Percentiles rank a stretch among this genome's conserved stretches.
phyloP scores from a whole-genome alignment of 2,888 invertebrate genomes.

The Fabriciana adippe region DNA sequence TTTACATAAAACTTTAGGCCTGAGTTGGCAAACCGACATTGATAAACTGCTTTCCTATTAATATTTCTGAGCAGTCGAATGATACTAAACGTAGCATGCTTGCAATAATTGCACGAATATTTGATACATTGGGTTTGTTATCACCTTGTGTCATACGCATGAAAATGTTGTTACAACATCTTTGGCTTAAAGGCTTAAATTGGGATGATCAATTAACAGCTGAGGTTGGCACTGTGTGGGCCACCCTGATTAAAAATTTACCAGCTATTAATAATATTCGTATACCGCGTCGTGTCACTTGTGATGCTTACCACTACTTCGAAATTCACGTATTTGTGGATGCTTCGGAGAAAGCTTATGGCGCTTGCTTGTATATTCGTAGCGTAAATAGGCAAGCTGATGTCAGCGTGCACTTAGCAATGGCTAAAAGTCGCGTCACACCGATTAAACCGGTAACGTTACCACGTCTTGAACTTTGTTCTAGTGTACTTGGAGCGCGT shows the following conservation, averaged over 20 bases:
- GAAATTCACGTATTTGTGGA: slow-evolving; percentile 21
- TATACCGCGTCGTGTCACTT: slow-evolving; percentile 4
- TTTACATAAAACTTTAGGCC: not conserved
- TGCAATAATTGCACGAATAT: not conserved
- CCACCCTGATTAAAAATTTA: not conserved
- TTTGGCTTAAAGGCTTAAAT: slow-evolving; percentile 1
- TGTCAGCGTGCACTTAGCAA: slow-evolving; percentile 1
- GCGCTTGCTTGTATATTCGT: slow-evolving; percentile 9
- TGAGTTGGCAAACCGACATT: not conserved
- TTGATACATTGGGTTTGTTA: slow-evolving; percentile 8
- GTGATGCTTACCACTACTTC: not conserved
- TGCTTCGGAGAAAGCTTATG: slow-evolving; percentile 10
- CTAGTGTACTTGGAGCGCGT: not conserved
- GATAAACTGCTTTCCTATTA: slow-evolving; percentile 8
- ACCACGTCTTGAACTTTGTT: slow-evolving; percentile 10
- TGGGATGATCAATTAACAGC: slow-evolving; percentile 3
- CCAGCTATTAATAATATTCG: not conserved
- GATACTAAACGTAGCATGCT: slow-evolving; percentile 3
- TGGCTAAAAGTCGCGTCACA: slow-evolving; percentile 5
- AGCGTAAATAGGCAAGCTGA: not conserved
- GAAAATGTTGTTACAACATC: slow-evolving; percentile 10
- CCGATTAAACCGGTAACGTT: slow-evolving; percentile 4
- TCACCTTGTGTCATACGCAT: not conserved
- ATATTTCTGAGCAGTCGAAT: too few relatives aligned
- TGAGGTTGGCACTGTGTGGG: too few relatives aligned